Conservation (phyloP, 1,140 invertebrate species). For the Pseudachorutes palmiensis region DNA sequence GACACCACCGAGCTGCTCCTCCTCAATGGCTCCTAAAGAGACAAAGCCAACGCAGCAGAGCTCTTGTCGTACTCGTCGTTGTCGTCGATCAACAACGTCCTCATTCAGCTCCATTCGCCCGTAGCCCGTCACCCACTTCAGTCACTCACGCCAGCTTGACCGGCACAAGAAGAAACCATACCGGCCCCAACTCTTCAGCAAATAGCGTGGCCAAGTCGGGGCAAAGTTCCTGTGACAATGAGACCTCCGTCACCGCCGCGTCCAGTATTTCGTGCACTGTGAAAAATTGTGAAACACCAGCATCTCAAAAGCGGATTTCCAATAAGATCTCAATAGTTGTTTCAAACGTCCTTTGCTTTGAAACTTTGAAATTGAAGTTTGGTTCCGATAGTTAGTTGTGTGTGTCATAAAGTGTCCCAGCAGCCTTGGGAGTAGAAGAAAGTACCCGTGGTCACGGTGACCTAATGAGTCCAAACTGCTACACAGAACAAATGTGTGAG, state of each 20-base stretch:
- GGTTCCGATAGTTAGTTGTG: background rate
- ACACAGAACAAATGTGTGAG: constrained; percentile 37
- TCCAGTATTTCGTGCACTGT: too few relatives aligned
- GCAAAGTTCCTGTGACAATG: too few relatives aligned
- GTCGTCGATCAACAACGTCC: background rate
- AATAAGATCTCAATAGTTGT: too few relatives aligned
- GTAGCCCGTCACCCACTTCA: background rate
- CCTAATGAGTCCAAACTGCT: constrained; percentile 8
- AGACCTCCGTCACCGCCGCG: too few relatives aligned
- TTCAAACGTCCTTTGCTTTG: too few relatives aligned
- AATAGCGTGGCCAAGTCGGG: too few relatives aligned
- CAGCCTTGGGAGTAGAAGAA: constrained; percentile 24
- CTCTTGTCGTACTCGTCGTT: background rate
- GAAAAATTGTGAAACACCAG: too few relatives aligned
- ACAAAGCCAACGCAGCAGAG: background rate
- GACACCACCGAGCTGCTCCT: background rate
- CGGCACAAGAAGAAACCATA: background rate
- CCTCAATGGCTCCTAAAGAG: background rate
- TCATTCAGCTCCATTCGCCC: background rate
- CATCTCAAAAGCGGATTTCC: too few relatives aligned
- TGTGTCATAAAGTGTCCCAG: constrained; percentile 19
- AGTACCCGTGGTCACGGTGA: background rate
- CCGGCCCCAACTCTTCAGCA: background rate
- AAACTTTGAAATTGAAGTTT: too few relatives aligned
- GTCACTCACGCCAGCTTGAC: background rate